Conservation (phyloP, 1,140 invertebrate species). For the Himalopsyche phryganea region DNA sequence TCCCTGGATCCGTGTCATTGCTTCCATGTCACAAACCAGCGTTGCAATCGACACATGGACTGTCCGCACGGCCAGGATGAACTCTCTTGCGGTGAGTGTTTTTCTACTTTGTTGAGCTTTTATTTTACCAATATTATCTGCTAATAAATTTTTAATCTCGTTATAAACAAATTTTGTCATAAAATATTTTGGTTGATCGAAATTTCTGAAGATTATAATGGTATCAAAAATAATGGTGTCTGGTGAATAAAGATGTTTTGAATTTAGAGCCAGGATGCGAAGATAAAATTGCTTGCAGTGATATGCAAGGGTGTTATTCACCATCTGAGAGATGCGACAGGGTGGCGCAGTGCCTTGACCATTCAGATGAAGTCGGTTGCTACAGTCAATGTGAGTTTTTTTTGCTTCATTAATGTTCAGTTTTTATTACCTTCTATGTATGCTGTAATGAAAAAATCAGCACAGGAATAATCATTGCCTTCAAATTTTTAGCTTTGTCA, state of each 20-base stretch:
- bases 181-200: too few species aligned
- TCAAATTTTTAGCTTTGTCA: slow-evolving; percentile 12
- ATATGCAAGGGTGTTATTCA: slow-evolving; percentile 25
- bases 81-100: slow-evolving; percentile 22
- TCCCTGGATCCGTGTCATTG: slow-evolving; percentile 25
- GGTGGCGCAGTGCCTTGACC: slow-evolving; percentile 21
- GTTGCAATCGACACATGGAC: slow-evolving; percentile 30
- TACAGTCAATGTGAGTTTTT: slow-evolving; percentile 11
- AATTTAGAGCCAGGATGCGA: slow-evolving; percentile 26
- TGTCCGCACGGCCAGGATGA: slow-evolving; percentile 29
- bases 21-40: slow-evolving; percentile 17
- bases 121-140: neutral
- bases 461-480: neutral
- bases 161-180: too few species aligned
- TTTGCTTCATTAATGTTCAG: too few species aligned
- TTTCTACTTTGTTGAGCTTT: too few species aligned
- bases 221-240: too few species aligned
- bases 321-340: slow-evolving; percentile 26
- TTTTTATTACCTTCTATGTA: too few species aligned
- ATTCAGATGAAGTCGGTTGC: slow-evolving; percentile 29
- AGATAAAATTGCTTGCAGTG: slow-evolving; percentile 27
- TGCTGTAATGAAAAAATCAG: neutral
- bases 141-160: too few species aligned
- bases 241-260: too few species aligned
- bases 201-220: too few species aligned